Conservation (phyloP, 1,140 invertebrate genomes). For the Tribolium castaneum region DNA sequence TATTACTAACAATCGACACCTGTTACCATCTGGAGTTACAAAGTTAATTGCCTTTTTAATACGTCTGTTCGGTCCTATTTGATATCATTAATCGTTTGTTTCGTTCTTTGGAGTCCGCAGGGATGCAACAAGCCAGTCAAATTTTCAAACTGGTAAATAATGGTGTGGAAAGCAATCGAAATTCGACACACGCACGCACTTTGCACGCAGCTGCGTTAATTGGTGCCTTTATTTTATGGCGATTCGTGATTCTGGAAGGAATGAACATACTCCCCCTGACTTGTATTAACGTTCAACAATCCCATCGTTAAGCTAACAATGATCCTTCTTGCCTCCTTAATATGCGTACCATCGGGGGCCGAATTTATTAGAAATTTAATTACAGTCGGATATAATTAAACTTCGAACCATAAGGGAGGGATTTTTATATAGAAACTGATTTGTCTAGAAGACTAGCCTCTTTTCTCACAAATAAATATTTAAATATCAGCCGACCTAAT, state of each 20-base stretch:
- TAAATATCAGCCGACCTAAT: too few species aligned
- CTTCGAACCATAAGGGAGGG: slow-evolving; percentile 17
- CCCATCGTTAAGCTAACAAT: slow-evolving; percentile 51
- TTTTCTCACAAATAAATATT: neutral
- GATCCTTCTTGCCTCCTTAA: slow-evolving; percentile 47
- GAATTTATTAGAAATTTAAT: slow-evolving; percentile 55
- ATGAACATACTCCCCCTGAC: slow-evolving; percentile 40
- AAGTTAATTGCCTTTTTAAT: slow-evolving; percentile 29
- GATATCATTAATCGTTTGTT: neutral
- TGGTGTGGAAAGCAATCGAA: slow-evolving; percentile 43
- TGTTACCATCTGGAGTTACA: slow-evolving; percentile 15
- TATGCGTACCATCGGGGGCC: slow-evolving; percentile 48
- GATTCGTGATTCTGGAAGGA: slow-evolving; percentile 53
- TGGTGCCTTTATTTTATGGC: slow-evolving; percentile 55
- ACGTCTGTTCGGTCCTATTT: neutral
- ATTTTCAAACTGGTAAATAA: slow-evolving; percentile 11
- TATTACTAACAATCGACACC: slow-evolving; percentile 22
- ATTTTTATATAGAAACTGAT: neutral
- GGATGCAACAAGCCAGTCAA: slow-evolving; percentile 7
- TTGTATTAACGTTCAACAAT: slow-evolving; percentile 52
- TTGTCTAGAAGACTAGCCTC: too few species aligned
- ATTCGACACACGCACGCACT: slow-evolving; percentile 51
- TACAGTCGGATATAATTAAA: slow-evolving; percentile 49
- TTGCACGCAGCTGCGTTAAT: slow-evolving; percentile 56
- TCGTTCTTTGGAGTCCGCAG: neutral